Evolutionary conservation across 1,140 invertebrate genomes (phyloP).

Genomic region (Ceratina japonica): DNA sequence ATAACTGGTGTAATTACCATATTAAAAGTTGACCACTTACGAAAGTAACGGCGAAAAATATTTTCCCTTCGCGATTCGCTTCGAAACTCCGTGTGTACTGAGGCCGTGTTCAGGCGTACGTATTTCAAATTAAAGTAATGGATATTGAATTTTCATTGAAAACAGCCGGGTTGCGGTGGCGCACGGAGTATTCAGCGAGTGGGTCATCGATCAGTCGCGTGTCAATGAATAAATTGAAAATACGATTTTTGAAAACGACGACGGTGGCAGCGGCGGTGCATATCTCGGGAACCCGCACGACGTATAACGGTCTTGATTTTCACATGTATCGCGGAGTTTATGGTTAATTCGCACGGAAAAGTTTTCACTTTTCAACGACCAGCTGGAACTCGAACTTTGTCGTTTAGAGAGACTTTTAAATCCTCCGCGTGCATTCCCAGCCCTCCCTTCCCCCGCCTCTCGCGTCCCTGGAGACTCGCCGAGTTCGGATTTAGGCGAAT

Average conservation of each 20-base stretch:
- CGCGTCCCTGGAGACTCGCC: background rate
- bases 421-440: background rate
- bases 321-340: too few species aligned
- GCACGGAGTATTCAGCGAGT: too few species aligned
- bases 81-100: background rate
- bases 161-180: background rate
- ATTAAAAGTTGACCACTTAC: too few species aligned
- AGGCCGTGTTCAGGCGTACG: background rate
- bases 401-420: slow-evolving; percentile 19
- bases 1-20: too few species aligned
- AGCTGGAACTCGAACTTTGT: background rate
- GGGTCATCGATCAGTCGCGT: background rate
- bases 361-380: too few species aligned
- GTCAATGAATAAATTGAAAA: slow-evolving; percentile 15
- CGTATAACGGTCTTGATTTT: too few species aligned
- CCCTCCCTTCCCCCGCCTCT: background rate
- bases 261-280: too few species aligned
- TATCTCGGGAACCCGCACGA: too few species aligned
- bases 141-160: slow-evolving; percentile 1
- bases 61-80: background rate
- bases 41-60: too few species aligned
- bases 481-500: slow-evolving; percentile 4
- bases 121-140: slow-evolving; percentile 25
- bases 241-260: background rate
- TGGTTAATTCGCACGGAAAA: too few species aligned